Conservation (phyloP, 2,113 vertebrate species). For the Acinonyx jubatus region DNA sequence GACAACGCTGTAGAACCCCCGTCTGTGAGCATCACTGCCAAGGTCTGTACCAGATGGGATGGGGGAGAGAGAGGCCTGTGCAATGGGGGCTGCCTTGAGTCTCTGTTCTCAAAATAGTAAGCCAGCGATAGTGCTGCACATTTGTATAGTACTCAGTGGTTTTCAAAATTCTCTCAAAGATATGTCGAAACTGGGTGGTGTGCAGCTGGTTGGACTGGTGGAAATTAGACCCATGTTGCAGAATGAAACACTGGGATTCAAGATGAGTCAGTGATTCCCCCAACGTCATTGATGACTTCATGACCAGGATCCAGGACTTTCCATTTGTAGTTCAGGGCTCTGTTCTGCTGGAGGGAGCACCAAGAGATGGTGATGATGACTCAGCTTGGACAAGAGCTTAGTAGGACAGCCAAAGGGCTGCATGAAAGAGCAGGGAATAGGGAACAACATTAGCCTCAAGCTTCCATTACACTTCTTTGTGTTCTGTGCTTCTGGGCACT, state of each 20-base stretch:
- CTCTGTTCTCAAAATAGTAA: not conserved
- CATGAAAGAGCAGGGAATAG: not conserved
- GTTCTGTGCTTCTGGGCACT: not conserved
- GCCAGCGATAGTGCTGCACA: not conserved
- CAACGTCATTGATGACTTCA: not conserved
- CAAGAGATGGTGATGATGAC: not conserved
- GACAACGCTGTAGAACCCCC: not conserved
- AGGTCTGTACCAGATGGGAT: not conserved
- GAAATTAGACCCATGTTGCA: not conserved
- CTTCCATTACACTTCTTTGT: not conserved
- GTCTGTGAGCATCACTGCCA: not conserved
- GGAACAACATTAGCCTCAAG: not conserved
- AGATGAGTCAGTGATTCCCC: not conserved
- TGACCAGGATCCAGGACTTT: not conserved
- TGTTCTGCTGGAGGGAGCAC: not conserved
- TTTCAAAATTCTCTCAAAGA: not conserved
- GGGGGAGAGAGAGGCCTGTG: not conserved
- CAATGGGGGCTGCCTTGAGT: not conserved
- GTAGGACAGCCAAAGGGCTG: not conserved
- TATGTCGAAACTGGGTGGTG: rapidly evolving
- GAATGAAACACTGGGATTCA: not conserved
- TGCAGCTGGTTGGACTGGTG: not conserved
- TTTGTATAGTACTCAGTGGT: not conserved
- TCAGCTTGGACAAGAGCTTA: not conserved
- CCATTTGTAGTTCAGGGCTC: not conserved